Conservation (phyloP, 2,797 vertebrate species). For the Oryzias dopingdopingensis region DNA sequence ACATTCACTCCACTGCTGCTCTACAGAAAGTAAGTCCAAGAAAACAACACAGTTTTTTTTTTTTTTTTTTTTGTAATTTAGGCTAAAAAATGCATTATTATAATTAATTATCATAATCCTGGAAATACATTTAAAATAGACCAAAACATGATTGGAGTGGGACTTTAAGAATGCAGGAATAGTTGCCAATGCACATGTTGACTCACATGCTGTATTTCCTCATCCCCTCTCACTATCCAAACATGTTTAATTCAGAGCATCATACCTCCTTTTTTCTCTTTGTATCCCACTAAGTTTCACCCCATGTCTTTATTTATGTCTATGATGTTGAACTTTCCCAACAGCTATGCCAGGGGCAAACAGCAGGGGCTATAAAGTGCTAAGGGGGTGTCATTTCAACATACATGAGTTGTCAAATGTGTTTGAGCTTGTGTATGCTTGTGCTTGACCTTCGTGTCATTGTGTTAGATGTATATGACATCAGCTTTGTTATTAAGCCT, state of each 20-base stretch:
- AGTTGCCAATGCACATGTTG: conserved; percentile 26
- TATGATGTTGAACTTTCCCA: conserved; percentile 64
- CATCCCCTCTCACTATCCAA: conserved; percentile 31
- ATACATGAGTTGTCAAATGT: conserved; percentile 29
- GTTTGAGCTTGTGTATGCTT: conserved; percentile 10
- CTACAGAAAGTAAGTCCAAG: too few species aligned
- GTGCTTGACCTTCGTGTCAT: not conserved
- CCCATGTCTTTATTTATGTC: conserved; percentile 44
- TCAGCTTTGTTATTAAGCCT: too few species aligned
- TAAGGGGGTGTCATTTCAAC: conserved; percentile 69
- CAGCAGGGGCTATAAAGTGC: conserved; percentile 63
- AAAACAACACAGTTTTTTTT: too few species aligned
- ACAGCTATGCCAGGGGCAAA: conserved; percentile 66
- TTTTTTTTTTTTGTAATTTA: too few species aligned
- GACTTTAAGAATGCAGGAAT: conserved; percentile 15
- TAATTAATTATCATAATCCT: too few species aligned
- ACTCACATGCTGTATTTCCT: conserved; percentile 17
- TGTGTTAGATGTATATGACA: not conserved
- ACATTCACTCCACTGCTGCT: too few species aligned
- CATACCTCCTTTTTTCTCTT: conserved; percentile 3
- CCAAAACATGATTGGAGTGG: too few species aligned
- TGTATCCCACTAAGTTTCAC: not conserved
- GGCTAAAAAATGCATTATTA: too few species aligned
- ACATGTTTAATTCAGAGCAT: conserved; percentile 57
- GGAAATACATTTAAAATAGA: too few species aligned